Evolutionary conservation across 2,113 vertebrate genomes (phyloP).

Genomic region (Hydrolagus affinis): DNA sequence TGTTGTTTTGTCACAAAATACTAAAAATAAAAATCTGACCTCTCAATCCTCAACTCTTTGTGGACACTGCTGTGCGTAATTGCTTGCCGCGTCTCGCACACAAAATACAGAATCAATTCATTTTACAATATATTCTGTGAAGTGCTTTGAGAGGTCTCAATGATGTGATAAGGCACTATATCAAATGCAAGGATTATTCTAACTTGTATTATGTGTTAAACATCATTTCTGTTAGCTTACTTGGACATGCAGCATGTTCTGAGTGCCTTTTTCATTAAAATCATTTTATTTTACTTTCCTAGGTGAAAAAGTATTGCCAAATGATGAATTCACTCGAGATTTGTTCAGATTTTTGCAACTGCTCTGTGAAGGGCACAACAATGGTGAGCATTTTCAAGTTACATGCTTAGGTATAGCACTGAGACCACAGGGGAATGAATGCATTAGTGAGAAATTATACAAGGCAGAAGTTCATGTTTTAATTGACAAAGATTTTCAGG

Average conservation of each 20-base stretch:
- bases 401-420: not conserved
- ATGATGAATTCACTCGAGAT: constrained; percentile 92
- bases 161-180: too few relatives aligned
- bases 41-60: too few relatives aligned
- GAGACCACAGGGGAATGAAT: not conserved
- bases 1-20: too few relatives aligned
- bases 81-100: too few relatives aligned
- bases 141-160: too few relatives aligned
- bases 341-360: constrained; percentile 95
- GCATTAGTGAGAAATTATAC: not conserved
- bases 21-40: too few relatives aligned
- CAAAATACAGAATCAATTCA: not conserved
- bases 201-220: not conserved
- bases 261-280: not conserved
- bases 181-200: too few relatives aligned
- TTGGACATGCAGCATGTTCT: not conserved
- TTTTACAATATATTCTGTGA: not conserved
- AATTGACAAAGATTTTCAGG: not conserved
- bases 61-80: too few relatives aligned
- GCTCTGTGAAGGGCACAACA: constrained; percentile 96
- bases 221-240: not conserved
- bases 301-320: constrained; percentile 97
- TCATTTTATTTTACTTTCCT: constrained; percentile 50
- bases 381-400: constrained; percentile 60
- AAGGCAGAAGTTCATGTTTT: not conserved